Base-by-base conservation (phyloP, 2,113 vertebrate genomes). In the Mohoua ochrocephala region DNA sequence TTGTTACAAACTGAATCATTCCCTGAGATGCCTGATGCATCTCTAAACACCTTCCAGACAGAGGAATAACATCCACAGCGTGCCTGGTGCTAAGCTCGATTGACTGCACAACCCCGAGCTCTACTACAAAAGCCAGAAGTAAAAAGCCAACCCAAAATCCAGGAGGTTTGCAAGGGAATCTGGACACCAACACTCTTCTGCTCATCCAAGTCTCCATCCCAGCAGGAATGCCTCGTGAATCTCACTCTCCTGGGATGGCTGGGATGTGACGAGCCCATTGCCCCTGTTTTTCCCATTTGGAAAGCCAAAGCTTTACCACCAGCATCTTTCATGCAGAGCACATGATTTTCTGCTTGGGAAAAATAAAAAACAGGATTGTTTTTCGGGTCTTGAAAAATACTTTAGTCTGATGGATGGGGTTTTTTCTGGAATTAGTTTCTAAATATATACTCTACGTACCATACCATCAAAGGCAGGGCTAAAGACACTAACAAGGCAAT, bases 381-480 rank as follows among this genome's bases (percentile, higher is more conserved):
- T 87, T 64, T 64, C 0, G 7, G 52, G 68, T 82, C 83, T 75
- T 71, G 59, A 92, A 80, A 91, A 93, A 95, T 69, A 59, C 54
- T 78, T 89, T 3, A n/a, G 68, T 27, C 41, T 85, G 77, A 84
- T 4, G 28, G 83, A 71, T 57, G 10, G 10, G 5, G 13, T 93
- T 73, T 68, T 82, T 84, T 30, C 84, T 90, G 77, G 64, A 93
- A 93, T 91, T 84, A 90, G 69, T 60, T 91, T 78, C 86, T 76
- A 88, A 95, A 87, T 74, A 87, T 86, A 82, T 9, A 41, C 27
- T 59, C 22, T 59, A 92, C 76, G 87, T 90, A 73, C 60, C 35
- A 67, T 1, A 6, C 47, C 65, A 78, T 60, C 61, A 81, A 87
- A 91, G 65, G 70, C 85, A 52, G 56, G 85, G 80, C 74, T 78